Base-by-base conservation (phyloP, 2,888 invertebrate species). In the Drosophila anomalata region DNA sequence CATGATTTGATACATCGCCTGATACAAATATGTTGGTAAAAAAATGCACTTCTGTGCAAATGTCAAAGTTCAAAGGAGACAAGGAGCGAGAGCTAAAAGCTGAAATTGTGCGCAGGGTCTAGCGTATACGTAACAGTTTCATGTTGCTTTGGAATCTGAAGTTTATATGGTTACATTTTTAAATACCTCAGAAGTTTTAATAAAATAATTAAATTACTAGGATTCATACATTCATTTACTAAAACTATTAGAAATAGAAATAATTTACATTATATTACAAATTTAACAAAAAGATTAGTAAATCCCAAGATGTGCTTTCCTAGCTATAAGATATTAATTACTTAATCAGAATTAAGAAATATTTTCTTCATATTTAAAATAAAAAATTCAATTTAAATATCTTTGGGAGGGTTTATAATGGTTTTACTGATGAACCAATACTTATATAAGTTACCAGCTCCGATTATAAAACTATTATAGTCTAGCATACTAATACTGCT, bases 1-100 rank as follows among this genome's bases (percentile, higher is more conserved):
- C n/a, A 36, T n/a, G 14, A n/a, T 36, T 36, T 36, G 12, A 36
- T 14, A 36, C 36, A 36, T 36, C 6, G 36, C 9, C 29, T 29
- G 29, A 29, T 9, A n/a, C n/a, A 29, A 6, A 22, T 36, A 46
- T n/a, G 22, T 2, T 14, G 20, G 17, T 29, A 42, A n/a, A 48
- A 56, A 68, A 69, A 54, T 69, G 69, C 67, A 66, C 63, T 60
- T 77, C 75, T 77, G 79, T 74, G 78, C 69, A 81, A 81, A 82
- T 82, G 81, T 58, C 85, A 82, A 82, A 82, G 81, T 82, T 82
- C 82, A 82, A 65, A 57, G 36, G 14, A 36, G 36, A 36, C 36
- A 36, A 36, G 36, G 14, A 36, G 36, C 53, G 47, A 22, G 24
- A 52, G 68, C 52, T 31, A 41, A 29, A 41, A 41, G 31, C 41